Base-by-base conservation (phyloP, 2,113 vertebrate species). In the Sturnus vulgaris region DNA sequence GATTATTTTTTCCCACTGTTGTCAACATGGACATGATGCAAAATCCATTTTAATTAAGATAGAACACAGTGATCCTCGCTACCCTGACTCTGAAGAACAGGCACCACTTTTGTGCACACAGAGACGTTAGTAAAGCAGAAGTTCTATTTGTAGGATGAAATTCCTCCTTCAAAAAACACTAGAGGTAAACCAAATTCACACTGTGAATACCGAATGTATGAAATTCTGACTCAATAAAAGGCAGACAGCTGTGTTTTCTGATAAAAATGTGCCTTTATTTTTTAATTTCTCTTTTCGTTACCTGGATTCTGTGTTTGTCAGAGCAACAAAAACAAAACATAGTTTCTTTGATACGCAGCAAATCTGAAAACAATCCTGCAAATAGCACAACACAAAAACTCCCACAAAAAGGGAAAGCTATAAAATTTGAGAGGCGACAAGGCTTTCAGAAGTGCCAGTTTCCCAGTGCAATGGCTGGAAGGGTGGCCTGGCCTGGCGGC, bases 401-500 rank as follows among this genome's bases (percentile, higher is more conserved):
- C 87, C 91, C 88, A 78, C 90, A 64, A 85, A 95, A 93, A 80
- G 82, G 82, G 86, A 93, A 95, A 94, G 95, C 89, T 95, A 68
- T 97, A 95, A 96, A 94, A 92, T 75, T 90, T 88, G 90, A 91
- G 82, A 83, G 66, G 89, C 86, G 8, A 94, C 35, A 3, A 88
- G 88, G 96, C 93, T 91, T 95, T 93, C 87, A 92, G 92, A 80
- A 94, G 82, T 77, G 90, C 90, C 94, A 86, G 94, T 81, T 95
- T 92, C 87, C 90, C 65, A 92, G 90, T 91, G 91, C 82, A 88
- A 40, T 85, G 92, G 83, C 86, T 93, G 91, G 91, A 93, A 95
- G 92, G 92, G 93, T 97, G 88, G 96, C 93, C 91, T 76, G 93
- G 95, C 71, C 94, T 97, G 95, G 95, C 96, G 90, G 94, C 88